Base-by-base conservation (phyloP, 2,888 invertebrate genomes). In the Dromius quadrimaculatus region DNA sequence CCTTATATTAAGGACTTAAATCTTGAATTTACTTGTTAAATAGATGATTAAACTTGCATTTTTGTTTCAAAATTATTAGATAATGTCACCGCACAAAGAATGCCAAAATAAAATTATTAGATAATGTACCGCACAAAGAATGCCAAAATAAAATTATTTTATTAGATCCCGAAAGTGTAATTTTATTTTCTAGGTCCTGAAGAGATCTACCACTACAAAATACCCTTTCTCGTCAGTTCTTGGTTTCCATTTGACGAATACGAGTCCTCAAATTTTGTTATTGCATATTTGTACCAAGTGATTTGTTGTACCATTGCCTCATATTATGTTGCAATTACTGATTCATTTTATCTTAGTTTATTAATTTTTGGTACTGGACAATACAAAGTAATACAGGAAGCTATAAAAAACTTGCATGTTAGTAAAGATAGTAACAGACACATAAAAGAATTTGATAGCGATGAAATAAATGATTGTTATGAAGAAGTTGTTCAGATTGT, bases 261-360 rank as follows among this genome's bases (percentile, higher is more conserved):
- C 11, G 23, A 2, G 9, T 23, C 23, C 8, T 6, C 28, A 6
- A 13, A 22, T n/a, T 54, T 11, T 54, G 8, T 20, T 4, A n/a
- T 54, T 28, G 54, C 54, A 9, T 54, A 54, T 54, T 20, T 23
- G 5, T 54, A 23, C 8, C 54, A 54, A 54, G 13, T 6, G 11
- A 13, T 23, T 1, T 23, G 28, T 8, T 17, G n/a, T 15, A n/a
- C 19, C 2, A 22, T 66, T 17, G 66, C 36, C 8, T 50, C 15
- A 13, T 11, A 43, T 5, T 66, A 32, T 36, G 19, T 66, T 4
- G 38, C 5, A 13, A 23, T 19, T 20, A 47, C 34, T 1, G 66
- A 66, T 66, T 54, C 66, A 54, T 66, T 54, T 50, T 20, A 19
- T 38, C 11, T 66, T 28, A 36, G 36, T 8, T n/a, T 66, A 22